phyloP scores from a whole-genome alignment of 2,113 vertebrate genomes.

The Melanerpes aurifrons region DNA sequence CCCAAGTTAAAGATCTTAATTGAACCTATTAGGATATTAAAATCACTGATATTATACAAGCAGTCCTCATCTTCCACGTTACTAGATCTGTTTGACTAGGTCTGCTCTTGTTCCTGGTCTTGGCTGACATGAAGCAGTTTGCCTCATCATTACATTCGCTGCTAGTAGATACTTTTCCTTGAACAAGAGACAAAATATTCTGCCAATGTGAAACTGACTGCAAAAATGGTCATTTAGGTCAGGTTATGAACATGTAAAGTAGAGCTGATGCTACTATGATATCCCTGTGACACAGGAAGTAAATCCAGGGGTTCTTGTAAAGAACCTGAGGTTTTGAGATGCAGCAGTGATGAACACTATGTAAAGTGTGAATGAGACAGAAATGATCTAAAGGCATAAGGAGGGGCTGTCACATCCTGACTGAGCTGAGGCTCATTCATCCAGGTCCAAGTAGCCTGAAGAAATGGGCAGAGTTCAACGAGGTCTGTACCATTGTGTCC shows the following conservation, averaged over 20 bases:
- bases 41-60: neutral
- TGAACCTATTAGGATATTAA: neutral
- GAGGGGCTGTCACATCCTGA: neutral
- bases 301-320: neutral
- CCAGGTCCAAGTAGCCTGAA: neutral
- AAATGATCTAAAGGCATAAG: neutral
- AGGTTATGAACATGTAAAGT: neutral
- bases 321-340: neutral
- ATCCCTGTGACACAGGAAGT: neutral
- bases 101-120: neutral
- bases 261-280: neutral
- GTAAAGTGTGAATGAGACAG: neutral
- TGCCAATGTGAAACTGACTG: neutral
- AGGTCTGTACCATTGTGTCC: neutral
- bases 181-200: neutral
- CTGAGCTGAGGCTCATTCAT: neutral
- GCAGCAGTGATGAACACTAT: rapidly evolving
- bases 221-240: neutral
- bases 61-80: neutral
- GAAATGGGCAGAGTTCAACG: neutral
- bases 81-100: neutral
- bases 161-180: neutral
- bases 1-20: neutral
- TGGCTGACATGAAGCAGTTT: neutral
- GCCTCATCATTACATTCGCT: neutral